These are phyloP conservation scores for Sardinella longiceps DNA, from an alignment of 2,797 vertebrate species.

Conservation along the genomic window DNA sequence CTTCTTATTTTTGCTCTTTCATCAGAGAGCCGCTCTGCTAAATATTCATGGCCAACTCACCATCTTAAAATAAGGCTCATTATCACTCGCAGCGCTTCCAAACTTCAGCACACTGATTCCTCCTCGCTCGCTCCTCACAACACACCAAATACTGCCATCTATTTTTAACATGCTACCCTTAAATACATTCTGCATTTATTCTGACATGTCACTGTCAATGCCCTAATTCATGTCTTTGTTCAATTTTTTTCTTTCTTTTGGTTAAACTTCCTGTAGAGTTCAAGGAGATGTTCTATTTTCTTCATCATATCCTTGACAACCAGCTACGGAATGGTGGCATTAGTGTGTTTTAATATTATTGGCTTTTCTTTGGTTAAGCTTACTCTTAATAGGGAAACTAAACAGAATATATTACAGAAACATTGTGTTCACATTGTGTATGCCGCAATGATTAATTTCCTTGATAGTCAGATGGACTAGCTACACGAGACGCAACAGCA, in stretches of 20 bases:
- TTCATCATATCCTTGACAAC: neutral
- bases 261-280: neutral
- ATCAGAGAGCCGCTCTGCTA: conserved; percentile 69
- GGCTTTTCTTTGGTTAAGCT: neutral
- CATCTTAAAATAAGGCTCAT: conserved; percentile 82
- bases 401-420: too few relatives aligned
- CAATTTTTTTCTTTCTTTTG: neutral
- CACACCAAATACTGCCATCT: conserved; percentile 45
- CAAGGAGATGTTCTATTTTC: neutral
- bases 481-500: too few relatives aligned
- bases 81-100: conserved; percentile 71
- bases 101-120: conserved; percentile 69
- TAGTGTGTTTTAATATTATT: neutral
- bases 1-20: conserved; percentile 64
- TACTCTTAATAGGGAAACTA: neutral
- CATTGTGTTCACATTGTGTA: too few relatives aligned
- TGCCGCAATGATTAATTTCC: too few relatives aligned
- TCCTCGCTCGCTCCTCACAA: conserved; percentile 64
- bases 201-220: neutral
- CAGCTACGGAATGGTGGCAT: neutral
- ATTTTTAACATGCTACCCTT: neutral
- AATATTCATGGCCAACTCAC: conserved; percentile 75
- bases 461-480: too few relatives aligned
- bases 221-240: neutral
- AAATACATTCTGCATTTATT: neutral